Percentiles rank a stretch among this genome's conserved stretches.
phyloP scores from a whole-genome alignment of 2,888 invertebrate genomes.

The Heliconius hortense region DNA sequence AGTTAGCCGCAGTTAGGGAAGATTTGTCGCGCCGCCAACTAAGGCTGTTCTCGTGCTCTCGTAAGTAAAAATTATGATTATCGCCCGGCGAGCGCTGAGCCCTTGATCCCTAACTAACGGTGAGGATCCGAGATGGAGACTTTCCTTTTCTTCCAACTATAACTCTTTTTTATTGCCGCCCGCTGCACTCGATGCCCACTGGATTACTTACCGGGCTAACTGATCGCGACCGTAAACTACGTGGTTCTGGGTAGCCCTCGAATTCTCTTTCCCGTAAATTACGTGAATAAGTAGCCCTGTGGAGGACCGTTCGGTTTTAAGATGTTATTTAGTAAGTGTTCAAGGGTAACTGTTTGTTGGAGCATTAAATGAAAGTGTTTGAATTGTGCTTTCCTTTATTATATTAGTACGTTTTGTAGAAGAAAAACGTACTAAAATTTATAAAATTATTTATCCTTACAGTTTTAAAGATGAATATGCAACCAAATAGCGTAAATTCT shows the following conservation, averaged over 20 bases:
- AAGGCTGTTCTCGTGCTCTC: conserved; percentile 73
- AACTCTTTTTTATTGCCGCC: conserved; percentile 82
- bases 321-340: conserved; percentile 14
- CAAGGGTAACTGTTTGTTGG: neutral
- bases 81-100: conserved; percentile 77
- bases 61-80: conserved; percentile 83
- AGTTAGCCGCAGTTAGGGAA: conserved; percentile 78
- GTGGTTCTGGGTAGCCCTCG: conserved; percentile 40
- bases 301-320: conserved; percentile 20
- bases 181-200: conserved; percentile 68
- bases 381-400: neutral
- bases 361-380: too few relatives aligned
- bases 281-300: conserved; percentile 26
- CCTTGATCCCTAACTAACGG: conserved; percentile 80
- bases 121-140: conserved; percentile 66
- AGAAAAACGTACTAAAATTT: neutral
- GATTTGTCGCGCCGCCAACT: conserved; percentile 77
- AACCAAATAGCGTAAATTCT: neutral
- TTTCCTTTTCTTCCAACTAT: conserved; percentile 81
- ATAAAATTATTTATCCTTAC: neutral
- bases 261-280: conserved; percentile 39
- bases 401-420: neutral
- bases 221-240: conserved; percentile 47
- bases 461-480: neutral
- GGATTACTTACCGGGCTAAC: conserved; percentile 64